A percentile compares a stretch with the other conserved stretches of the same genome.
These are phyloP conservation scores for Drosophila neutralis DNA, from an alignment of 2,888 invertebrate species.

Conservation along the genomic window DNA sequence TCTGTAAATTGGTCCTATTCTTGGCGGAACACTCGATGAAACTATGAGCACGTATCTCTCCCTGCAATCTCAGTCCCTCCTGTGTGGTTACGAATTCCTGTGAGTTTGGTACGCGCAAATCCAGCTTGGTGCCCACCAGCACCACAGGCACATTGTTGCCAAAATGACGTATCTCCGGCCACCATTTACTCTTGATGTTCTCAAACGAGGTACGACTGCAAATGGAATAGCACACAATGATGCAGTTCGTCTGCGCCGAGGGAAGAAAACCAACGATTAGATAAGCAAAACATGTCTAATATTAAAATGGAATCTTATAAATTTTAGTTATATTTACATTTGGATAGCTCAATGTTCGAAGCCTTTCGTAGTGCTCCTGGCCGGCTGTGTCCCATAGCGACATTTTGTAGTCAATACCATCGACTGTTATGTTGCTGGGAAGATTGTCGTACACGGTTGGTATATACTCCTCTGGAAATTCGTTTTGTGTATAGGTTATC, in stretches of 20 bases:
- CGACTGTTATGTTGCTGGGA: too few species aligned
- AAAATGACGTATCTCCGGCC: slow-evolving; percentile 92
- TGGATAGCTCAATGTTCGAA: slow-evolving; percentile 94
- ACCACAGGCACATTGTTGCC: slow-evolving; percentile 92
- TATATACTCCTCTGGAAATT: too few species aligned
- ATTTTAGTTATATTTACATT: slow-evolving; percentile 87
- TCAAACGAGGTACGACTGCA: slow-evolving; percentile 91
- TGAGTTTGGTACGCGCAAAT: slow-evolving; percentile 87
- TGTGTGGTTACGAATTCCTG: slow-evolving; percentile 88
- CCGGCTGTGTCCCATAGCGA: slow-evolving; percentile 92
- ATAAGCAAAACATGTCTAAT: not conserved
- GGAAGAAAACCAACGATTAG: slow-evolving; percentile 10
- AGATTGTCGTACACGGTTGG: too few species aligned
- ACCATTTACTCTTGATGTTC: slow-evolving; percentile 94
- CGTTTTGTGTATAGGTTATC: too few species aligned
- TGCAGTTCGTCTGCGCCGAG: slow-evolving; percentile 91
- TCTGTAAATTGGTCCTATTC: slow-evolving; percentile 89
- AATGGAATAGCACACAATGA: slow-evolving; percentile 94
- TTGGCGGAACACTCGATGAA: slow-evolving; percentile 93
- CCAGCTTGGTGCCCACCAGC: slow-evolving; percentile 93
- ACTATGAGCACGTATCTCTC: slow-evolving; percentile 90
- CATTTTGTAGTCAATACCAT: too few species aligned
- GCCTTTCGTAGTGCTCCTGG: slow-evolving; percentile 95
- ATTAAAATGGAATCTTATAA: not conserved
- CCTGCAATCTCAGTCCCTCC: slow-evolving; percentile 91